Conservation (phyloP, 1,140 invertebrate genomes). For the Galleria mellonella region DNA sequence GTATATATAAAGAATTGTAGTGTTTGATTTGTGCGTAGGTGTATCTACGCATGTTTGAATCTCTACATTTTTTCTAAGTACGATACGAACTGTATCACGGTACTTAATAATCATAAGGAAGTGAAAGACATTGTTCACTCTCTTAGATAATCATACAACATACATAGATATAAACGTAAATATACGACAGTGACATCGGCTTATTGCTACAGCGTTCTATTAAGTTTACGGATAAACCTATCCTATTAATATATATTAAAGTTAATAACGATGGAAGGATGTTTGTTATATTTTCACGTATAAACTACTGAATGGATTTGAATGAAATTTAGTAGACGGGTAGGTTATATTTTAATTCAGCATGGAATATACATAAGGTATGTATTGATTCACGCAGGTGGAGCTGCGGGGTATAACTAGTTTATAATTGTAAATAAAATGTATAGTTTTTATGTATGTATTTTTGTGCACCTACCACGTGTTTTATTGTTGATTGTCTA, state of each 20-base stretch:
- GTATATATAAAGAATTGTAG: too few relatives aligned
- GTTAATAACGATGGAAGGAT: neutral
- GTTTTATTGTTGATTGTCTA: too few relatives aligned
- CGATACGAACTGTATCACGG: slow-evolving; percentile 2
- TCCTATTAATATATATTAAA: neutral
- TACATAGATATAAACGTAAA: neutral
- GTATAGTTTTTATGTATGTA: too few relatives aligned
- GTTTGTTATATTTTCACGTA: too few relatives aligned
- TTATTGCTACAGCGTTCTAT: neutral
- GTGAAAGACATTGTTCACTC: slow-evolving; percentile 7
- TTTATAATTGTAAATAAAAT: too few relatives aligned
- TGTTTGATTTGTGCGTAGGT: too few relatives aligned
- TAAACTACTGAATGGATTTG: too few relatives aligned
- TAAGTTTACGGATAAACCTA: neutral
- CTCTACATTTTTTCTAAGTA: neutral
- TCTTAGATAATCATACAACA: slow-evolving; percentile 1
- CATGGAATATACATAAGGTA: neutral
- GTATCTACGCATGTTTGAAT: too few relatives aligned
- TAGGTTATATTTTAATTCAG: too few relatives aligned
- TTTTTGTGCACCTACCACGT: too few relatives aligned
- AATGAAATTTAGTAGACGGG: too few relatives aligned
- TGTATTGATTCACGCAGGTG: too few relatives aligned
- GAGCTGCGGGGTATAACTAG: neutral
- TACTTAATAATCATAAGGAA: slow-evolving; percentile 1
- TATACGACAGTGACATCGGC: neutral